Base-by-base conservation (phyloP, 2,113 vertebrate species). In the Bungarus multicinctus region DNA sequence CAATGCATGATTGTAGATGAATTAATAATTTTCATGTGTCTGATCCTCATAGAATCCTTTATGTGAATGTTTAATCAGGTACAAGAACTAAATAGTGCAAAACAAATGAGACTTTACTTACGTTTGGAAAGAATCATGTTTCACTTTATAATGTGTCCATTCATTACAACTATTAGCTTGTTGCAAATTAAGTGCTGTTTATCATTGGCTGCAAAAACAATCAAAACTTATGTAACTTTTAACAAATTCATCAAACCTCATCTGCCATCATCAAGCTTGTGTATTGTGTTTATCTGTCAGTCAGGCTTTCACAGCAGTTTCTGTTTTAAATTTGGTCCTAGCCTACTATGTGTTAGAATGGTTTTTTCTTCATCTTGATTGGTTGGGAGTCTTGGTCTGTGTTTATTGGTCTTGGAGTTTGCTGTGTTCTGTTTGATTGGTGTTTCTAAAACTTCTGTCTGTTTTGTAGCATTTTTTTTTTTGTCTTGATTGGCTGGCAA, bases 1-100 rank as follows among this genome's bases (percentile, higher is more conserved):
- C 52, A 90, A 4, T 55, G 81, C 57, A 54, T 11, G 91, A 18
- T 9, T 92, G 45, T 89, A 96, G 93, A 94, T 94, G 91, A 93
- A 94, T 94, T 91, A 89, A 91, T 27, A 87, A 22, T 30, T 94
- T 95, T 91, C 0, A 5, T 93, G 18, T 18, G 30, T 91, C n/a
- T 93, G 90, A 85, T 45, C 53, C 90, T 25, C 45, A 11, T 10
- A 22, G 87, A 89, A 53, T n/a, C 9, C 25, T 89, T 89, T 89
- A 22, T 43, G 30, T 89, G 8, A 86, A 69, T 57, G 8, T 45
- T 58, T 58, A 91, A 93, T 93, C 43, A 30, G 2, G 30, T 20
- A 74, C 45, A 55, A 1, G 10, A 20, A 4, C 27, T 95, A 8
- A 2, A 52, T 2, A 88, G 9, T 53, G 25, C 92, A 94, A 94